phyloP scores from a whole-genome alignment of 2,113 vertebrate genomes.

The Pelmatolapia mariae region DNA sequence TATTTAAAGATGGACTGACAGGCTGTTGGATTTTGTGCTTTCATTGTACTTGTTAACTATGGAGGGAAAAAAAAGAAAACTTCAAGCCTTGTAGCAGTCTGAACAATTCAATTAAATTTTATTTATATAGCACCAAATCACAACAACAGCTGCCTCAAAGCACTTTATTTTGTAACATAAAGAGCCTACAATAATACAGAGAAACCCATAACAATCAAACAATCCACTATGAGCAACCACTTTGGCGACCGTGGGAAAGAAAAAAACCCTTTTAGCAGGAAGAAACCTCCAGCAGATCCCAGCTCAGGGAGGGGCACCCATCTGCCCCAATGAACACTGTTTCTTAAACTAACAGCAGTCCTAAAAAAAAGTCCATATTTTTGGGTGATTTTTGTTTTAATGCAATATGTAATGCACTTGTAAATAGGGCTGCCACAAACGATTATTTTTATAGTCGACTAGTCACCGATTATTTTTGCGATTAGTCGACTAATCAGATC shows the following conservation, averaged over 20 bases:
- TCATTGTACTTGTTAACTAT: not conserved
- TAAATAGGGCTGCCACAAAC: not conserved
- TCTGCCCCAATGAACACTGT: rapidly evolving
- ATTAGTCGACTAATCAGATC: not conserved
- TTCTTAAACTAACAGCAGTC: not conserved
- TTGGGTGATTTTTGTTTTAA: not conserved
- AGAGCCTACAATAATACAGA: not conserved
- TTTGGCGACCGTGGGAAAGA: not conserved
- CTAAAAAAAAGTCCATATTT: not conserved
- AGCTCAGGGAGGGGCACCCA: not conserved
- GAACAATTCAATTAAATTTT: not conserved
- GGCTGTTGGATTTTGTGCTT: not conserved
- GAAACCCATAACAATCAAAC: not conserved
- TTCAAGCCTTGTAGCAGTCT: not conserved
- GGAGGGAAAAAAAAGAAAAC: not conserved
- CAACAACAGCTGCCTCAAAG: not conserved
- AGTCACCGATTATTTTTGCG: not conserved
- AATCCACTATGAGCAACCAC: not conserved
- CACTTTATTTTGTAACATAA: not conserved
- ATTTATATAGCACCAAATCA: not conserved
- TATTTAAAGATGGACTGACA: not conserved
- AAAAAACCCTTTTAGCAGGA: not conserved
- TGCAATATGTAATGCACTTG: not conserved
- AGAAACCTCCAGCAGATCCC: not conserved
- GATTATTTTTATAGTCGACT: not conserved